phyloP scores from a whole-genome alignment of 23 tunicate species.

The Ascidia mentula region DNA sequence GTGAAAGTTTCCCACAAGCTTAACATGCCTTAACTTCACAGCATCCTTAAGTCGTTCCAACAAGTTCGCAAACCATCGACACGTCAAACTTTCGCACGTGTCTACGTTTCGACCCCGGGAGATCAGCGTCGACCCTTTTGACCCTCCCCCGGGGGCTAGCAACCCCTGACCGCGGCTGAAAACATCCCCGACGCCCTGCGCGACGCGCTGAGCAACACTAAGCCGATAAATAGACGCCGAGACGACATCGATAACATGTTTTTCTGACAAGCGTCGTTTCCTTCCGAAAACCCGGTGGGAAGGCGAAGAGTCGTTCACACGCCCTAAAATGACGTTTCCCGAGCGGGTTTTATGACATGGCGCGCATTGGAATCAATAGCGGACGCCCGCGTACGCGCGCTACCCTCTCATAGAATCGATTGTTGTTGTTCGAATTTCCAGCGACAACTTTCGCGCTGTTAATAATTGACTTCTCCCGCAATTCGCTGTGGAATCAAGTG shows the following conservation, averaged over 20 bases:
- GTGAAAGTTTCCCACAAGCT: no score
- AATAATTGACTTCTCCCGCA: no score
- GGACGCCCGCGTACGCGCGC: background rate
- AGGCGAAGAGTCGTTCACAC: background rate
- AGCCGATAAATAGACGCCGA: background rate
- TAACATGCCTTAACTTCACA: no score
- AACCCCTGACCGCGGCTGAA: no score
- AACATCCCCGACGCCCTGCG: no score
- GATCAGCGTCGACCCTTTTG: background rate
- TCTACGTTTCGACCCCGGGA: background rate
- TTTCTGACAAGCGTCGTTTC: background rate
- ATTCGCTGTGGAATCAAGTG: no score
- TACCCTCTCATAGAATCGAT: background rate
- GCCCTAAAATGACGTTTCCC: background rate
- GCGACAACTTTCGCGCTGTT: no score
- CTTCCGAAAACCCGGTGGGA: conserved; percentile 1
- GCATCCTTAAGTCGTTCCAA: no score
- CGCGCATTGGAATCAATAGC: background rate
- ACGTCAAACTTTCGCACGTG: conserved; percentile 1
- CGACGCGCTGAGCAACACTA: conserved; percentile 1
- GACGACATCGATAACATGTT: background rate
- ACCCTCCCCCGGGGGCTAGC: background rate
- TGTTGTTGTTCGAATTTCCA: no score
- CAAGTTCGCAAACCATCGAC: background rate
- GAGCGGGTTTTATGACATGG: background rate